Base-by-base conservation (phyloP, 2,113 vertebrate species). In the Crypturellus undulatus region DNA sequence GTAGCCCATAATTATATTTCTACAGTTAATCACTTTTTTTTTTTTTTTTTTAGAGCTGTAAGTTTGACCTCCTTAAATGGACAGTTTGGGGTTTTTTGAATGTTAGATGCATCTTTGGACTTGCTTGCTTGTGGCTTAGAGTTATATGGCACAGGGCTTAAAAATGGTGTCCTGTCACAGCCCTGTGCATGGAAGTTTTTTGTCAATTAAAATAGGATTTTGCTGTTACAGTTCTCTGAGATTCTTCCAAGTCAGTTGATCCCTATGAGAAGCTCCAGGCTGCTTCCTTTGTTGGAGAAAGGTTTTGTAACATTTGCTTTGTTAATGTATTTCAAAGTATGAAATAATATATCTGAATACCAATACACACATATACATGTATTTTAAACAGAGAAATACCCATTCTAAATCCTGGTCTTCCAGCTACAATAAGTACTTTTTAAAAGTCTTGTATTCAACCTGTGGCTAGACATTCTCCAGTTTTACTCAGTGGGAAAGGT, bases 241-340 rank as follows among this genome's bases (percentile, higher is more conserved):
- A 79, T 72, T 89, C 71, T 87, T 89, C 30, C 84, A 89, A 84
- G 87, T 85, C 63, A 59, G 43, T 42, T 94, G 64, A 83, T 68
- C 62, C 47, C 68, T 81, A 25, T 56, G 75, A 84, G 16, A 77
- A 77, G 6, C 54, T 80, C 82, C 76, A 78, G 71, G 60, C 54
- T 87, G 56, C 51, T 94, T 95, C 64, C 75, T 90, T 69, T 79
- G 12, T 45, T 63, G 54, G 77, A 64, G 49, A 62, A 73, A 72
- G 13, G n/a, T 79, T 89, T 91, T 52, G 7, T 83, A 93, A 85
- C n/a, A 10, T 87, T 86, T 75, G 30, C 40, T 92, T n/a, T n/a
- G n/a, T n/a, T n/a, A n/a, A n/a, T n/a, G n/a, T n/a, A n/a, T n/a
- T n/a, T n/a, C n/a, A n/a, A n/a, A n/a, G n/a, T n/a, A n/a, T n/a